These are phyloP conservation scores for Trichopoda pennipes DNA, from an alignment of 2,888 invertebrate genomes.

Conservation along the genomic window DNA sequence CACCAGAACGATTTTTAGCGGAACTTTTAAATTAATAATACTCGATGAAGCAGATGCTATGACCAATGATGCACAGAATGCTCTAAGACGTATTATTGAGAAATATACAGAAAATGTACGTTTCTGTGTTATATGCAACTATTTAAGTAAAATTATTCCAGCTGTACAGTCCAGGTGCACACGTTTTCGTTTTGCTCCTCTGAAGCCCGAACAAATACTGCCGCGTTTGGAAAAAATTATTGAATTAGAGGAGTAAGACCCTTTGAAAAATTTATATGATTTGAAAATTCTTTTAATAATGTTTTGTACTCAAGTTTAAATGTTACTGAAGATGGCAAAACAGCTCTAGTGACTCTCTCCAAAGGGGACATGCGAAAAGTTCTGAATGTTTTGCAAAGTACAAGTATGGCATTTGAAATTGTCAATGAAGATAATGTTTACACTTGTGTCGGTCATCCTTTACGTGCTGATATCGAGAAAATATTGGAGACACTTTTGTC, in stretches of 20 bases:
- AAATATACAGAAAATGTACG: constrained; percentile 99
- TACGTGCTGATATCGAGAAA: constrained; percentile 92
- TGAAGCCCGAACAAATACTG: constrained; percentile 91
- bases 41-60: constrained; percentile 99
- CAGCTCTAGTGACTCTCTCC: constrained; percentile 93
- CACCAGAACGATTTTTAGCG: constrained; percentile 96
- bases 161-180: constrained; percentile 99
- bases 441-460: constrained; percentile 97
- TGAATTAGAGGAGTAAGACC: constrained; percentile 87
- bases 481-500: constrained; percentile 90
- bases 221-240: constrained; percentile 94
- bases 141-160: constrained; percentile 98
- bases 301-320: constrained; percentile 84
- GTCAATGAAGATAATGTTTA: constrained; percentile 96
- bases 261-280: not conserved
- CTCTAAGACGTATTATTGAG: constrained; percentile 97
- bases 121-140: constrained; percentile 99
- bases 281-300: not conserved
- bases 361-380: constrained; percentile 99
- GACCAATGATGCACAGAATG: constrained; percentile 99
- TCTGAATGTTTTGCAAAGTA: constrained; percentile 97
- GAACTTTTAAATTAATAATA: constrained; percentile 96
- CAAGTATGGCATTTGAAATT: constrained; percentile 93
- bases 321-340: constrained; percentile 92
- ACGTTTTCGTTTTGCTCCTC: constrained; percentile 96